A percentile compares a stretch with the other conserved stretches of the same genome.
phyloP scores from a whole-genome alignment of 2,888 invertebrate genomes.

The Nysson spinosus region DNA sequence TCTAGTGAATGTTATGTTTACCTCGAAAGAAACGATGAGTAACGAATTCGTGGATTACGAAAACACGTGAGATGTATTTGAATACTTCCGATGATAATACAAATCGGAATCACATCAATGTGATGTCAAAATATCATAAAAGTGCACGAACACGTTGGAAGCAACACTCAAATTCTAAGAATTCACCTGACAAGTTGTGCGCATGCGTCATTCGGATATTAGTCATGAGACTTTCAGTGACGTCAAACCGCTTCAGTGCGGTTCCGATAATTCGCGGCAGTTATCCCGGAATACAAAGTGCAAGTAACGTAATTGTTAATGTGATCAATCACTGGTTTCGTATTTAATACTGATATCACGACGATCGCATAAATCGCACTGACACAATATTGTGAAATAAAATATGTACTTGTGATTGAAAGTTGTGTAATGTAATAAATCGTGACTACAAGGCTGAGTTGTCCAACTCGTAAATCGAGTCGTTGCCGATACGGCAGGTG shows the following conservation, averaged over 20 bases:
- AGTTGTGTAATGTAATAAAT: too few species aligned
- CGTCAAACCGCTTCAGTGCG: neutral
- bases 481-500: too few species aligned
- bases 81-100: neutral
- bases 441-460: too few species aligned
- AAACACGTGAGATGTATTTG: neutral
- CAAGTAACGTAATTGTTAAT: too few species aligned
- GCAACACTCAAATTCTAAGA: slow-evolving; percentile 6
- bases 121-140: neutral
- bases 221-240: neutral
- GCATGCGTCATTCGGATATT: slow-evolving; percentile 11
- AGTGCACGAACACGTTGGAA: slow-evolving; percentile 16
- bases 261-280: neutral
- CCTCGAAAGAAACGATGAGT: slow-evolving; percentile 14
- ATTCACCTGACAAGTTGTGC: slow-evolving; percentile 15
- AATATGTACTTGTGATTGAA: too few species aligned
- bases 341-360: too few species aligned
- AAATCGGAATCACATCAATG: slow-evolving; percentile 7
- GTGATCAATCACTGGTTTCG: too few species aligned
- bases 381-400: too few species aligned
- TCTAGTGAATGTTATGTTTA: slow-evolving; percentile 16
- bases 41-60: neutral
- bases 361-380: too few species aligned
- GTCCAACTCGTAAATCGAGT: too few species aligned
- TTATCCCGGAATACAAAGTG: too few species aligned